Conservation (phyloP, 30 jellyfish, hydroid and myxozoan species). For the Aurelia aurita complex sp. Pacific region DNA sequence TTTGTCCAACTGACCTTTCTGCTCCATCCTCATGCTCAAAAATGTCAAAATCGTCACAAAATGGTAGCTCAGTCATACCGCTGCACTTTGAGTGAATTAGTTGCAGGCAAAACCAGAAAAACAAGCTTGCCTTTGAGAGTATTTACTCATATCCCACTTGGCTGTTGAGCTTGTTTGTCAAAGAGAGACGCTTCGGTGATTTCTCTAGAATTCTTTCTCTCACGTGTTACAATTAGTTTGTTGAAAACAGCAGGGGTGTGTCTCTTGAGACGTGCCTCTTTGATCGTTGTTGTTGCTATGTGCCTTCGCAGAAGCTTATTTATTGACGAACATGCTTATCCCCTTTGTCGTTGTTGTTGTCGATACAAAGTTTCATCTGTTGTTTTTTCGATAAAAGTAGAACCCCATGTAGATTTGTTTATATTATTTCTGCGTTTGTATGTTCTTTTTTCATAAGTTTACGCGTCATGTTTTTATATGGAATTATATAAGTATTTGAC, state of each 20-base stretch:
- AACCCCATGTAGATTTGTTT: too few species aligned
- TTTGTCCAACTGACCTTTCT: constrained; percentile 5
- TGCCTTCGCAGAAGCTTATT: background rate
- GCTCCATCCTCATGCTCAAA: background rate
- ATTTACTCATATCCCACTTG: background rate
- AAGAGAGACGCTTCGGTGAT: constrained; percentile 1
- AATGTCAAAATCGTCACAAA: background rate
- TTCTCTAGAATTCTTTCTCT: constrained; percentile 37
- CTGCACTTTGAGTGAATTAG: too few species aligned
- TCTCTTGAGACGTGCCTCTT: background rate
- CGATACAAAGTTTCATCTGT: too few species aligned
- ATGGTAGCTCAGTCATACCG: background rate
- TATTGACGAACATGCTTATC: background rate
- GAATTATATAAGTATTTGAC: too few species aligned
- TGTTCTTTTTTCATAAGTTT: too few species aligned
- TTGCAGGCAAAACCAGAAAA: background rate
- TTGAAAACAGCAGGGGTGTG: constrained; percentile 40
- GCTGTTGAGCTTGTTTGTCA: background rate
- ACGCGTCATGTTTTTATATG: too few species aligned
- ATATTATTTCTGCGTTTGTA: too few species aligned
- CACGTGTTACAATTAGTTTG: constrained; percentile 27
- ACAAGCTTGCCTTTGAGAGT: background rate
- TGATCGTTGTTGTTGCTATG: background rate
- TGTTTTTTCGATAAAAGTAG: too few species aligned
- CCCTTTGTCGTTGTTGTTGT: too few species aligned